Evolutionary conservation across 2,113 vertebrate species (phyloP).

Genomic region (Lepisosteus osseus): DNA sequence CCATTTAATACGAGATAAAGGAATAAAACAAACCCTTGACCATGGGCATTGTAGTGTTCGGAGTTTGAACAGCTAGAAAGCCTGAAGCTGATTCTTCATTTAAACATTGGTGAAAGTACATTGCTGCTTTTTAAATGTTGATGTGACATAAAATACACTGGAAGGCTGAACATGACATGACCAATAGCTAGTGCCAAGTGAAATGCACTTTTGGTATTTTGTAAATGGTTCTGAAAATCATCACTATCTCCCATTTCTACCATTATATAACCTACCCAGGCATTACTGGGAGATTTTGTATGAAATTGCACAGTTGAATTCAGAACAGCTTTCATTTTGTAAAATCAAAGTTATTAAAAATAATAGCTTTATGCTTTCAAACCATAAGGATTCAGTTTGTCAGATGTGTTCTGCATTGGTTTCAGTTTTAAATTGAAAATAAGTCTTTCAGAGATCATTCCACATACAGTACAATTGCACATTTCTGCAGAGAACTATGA

Average conservation of each 20-base stretch:
- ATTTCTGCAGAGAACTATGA: no score
- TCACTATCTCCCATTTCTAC: slow-evolving; percentile 40
- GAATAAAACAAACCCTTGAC: no score
- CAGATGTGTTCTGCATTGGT: slow-evolving; percentile 18
- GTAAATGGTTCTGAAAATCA: slow-evolving; percentile 46
- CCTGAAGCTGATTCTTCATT: slow-evolving; percentile 24
- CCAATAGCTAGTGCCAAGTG: slow-evolving; percentile 33
- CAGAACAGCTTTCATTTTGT: slow-evolving; percentile 42
- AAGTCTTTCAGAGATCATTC: no score
- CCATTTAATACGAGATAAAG: no score
- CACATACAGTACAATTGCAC: no score
- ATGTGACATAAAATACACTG: slow-evolving; percentile 1
- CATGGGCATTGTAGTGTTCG: no score
- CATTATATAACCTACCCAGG: slow-evolving; percentile 52
- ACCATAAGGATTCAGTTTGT: slow-evolving; percentile 24
- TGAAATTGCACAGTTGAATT: slow-evolving; percentile 47
- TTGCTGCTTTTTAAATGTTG: slow-evolving; percentile 3
- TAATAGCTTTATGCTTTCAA: slow-evolving; percentile 49
- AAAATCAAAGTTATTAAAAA: slow-evolving; percentile 47
- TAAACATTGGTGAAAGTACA: slow-evolving; percentile 26
- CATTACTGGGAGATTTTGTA: slow-evolving; percentile 32
- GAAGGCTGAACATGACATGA: slow-evolving; percentile 29
- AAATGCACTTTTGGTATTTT: slow-evolving; percentile 45
- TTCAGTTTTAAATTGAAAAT: slow-evolving; percentile 18
- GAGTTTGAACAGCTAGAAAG: background rate